phyloP scores from a whole-genome alignment of 1,140 invertebrate species.

The Apolygus lucorum region DNA sequence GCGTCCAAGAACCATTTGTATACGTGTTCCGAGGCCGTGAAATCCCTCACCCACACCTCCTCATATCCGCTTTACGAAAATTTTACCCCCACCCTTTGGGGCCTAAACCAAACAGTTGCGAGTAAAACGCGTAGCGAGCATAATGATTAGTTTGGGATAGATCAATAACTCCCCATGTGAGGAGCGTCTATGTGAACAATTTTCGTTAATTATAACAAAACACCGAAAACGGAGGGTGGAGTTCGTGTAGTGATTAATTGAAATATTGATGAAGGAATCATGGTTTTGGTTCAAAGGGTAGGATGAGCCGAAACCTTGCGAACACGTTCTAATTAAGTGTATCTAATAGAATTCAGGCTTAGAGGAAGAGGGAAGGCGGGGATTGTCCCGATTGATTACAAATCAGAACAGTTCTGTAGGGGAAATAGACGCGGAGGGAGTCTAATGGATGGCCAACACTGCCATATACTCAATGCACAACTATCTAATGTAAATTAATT shows the following conservation, averaged over 20 bases:
- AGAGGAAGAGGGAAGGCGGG: too few species aligned
- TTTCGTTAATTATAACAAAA: constrained; percentile 16
- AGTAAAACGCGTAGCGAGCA: not conserved
- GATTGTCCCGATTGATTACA: constrained; percentile 25
- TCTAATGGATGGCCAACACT: constrained; percentile 25
- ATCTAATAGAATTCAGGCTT: constrained; percentile 25
- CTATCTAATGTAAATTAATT: constrained; percentile 30
- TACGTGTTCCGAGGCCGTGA: not conserved
- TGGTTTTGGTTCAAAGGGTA: not conserved
- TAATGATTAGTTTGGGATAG: constrained; percentile 3
- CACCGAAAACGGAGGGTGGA: not conserved
- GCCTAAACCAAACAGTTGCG: too few species aligned
- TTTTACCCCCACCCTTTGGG: not conserved
- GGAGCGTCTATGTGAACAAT: not conserved
- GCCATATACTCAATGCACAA: constrained; percentile 21
- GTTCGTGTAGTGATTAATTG: not conserved
- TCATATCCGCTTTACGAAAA: not conserved
- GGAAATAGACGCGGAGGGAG: not conserved
- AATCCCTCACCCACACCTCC: not conserved
- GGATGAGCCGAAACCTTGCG: constrained; percentile 2
- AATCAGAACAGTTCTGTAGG: constrained; percentile 19
- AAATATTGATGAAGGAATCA: constrained; percentile 17
- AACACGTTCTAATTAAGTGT: constrained; percentile 27
- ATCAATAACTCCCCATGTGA: constrained; percentile 8
- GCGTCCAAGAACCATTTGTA: too few species aligned